phyloP scores from a whole-genome alignment of 2,888 invertebrate genomes.

The Elmis aenea region DNA sequence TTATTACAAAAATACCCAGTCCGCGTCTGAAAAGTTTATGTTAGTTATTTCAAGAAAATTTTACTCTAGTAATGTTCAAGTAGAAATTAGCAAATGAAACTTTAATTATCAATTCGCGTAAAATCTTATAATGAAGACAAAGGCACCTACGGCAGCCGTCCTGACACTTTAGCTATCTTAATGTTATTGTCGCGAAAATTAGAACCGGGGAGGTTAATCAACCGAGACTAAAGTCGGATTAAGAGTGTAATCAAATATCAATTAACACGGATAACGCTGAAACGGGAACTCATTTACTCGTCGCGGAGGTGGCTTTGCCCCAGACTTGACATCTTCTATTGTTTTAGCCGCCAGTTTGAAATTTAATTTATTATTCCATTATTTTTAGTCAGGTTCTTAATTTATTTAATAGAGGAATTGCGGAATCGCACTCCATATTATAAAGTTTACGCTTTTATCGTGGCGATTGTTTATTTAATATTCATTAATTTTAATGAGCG shows the following conservation, averaged over 20 bases:
- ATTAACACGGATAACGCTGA: conserved; percentile 34
- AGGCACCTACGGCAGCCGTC: conserved; percentile 6
- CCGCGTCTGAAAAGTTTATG: no score
- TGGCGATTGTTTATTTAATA: conserved; percentile 19
- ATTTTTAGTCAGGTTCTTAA: conserved; percentile 31
- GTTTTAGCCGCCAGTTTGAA: conserved; percentile 29
- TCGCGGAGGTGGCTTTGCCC: conserved; percentile 21
- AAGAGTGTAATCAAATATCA: conserved; percentile 45
- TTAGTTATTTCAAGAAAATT: no score
- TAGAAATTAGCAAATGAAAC: no score
- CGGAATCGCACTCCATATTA: conserved; percentile 18
- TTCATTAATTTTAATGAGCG: conserved; percentile 20
- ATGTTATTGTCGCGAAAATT: conserved; percentile 39
- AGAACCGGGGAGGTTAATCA: conserved; percentile 40
- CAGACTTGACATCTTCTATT: conserved; percentile 22
- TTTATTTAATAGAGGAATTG: conserved; percentile 27
- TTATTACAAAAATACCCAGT: no score
- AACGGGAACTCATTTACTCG: conserved; percentile 21
- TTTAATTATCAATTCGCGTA: no score
- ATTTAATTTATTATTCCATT: conserved; percentile 42
- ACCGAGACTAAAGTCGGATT: conserved; percentile 41
- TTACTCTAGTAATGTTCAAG: no score
- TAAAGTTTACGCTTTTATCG: conserved; percentile 24
- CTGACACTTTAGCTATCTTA: conserved; percentile 25
- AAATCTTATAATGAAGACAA: no score